Conservation (phyloP, 2,888 invertebrate genomes). For the Lucinisca nassula region DNA sequence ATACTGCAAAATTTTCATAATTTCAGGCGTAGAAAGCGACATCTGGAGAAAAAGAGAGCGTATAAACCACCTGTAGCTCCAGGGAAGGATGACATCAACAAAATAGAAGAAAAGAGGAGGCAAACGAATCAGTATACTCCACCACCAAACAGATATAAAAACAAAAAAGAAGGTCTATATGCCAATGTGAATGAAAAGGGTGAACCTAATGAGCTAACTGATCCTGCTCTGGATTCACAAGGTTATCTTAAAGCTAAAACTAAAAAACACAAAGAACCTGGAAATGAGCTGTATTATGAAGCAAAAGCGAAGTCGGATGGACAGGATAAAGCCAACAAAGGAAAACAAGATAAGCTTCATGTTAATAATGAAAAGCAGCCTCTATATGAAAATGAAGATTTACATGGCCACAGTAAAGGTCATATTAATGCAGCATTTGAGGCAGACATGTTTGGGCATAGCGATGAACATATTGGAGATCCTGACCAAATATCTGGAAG, state of each 20-base stretch:
- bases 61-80: background rate
- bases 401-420: background rate
- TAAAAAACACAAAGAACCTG: background rate
- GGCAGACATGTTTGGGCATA: too few species aligned
- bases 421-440: background rate
- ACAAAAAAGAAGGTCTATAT: background rate
- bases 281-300: background rate
- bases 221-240: conserved; percentile 10
- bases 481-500: too few species aligned
- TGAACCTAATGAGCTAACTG: conserved; percentile 16
- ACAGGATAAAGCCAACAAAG: background rate
- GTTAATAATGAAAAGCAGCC: background rate
- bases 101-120: background rate
- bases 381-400: background rate
- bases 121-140: background rate
- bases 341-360: background rate
- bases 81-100: background rate
- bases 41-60: too few species aligned
- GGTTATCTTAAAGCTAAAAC: conserved; percentile 25
- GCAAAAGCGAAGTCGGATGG: background rate
- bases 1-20: too few species aligned
- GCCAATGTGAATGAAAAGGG: conserved; percentile 9
- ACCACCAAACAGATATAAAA: background rate
- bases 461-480: too few species aligned
- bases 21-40: background rate